A percentile compares a stretch with the other conserved stretches of the same genome.
phyloP scores from a whole-genome alignment of 1,140 invertebrate species.

The Megalopta genalis region DNA sequence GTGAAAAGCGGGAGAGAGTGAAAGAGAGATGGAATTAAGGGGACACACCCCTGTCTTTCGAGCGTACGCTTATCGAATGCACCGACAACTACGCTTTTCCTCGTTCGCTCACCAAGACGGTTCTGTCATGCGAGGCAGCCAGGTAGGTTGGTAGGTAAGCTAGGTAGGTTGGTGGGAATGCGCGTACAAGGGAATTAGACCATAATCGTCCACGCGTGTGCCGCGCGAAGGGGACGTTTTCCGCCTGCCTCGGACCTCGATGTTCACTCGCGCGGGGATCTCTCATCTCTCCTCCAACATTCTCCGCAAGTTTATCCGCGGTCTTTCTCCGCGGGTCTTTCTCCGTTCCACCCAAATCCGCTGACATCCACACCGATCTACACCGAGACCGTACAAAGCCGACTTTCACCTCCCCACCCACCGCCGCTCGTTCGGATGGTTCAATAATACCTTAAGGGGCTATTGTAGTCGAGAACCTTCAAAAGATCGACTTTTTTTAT shows the following conservation, averaged over 20 bases:
- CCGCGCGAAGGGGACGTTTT: conserved; percentile 68
- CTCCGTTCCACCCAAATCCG: neutral
- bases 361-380: no score
- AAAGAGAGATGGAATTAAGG: conserved; percentile 53
- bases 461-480: no score
- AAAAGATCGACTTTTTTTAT: no score
- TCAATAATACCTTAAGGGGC: no score
- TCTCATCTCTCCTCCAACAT: neutral
- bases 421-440: no score
- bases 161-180: conserved; percentile 73
- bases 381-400: no score
- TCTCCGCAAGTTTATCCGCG: neutral
- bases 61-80: conserved; percentile 75
- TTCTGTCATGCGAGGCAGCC: conserved; percentile 62
- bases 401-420: no score
- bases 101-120: conserved; percentile 61
- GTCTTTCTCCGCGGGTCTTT: neutral
- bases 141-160: conserved; percentile 77
- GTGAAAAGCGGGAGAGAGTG: conserved; percentile 24
- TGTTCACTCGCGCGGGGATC: conserved; percentile 61
- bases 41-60: conserved; percentile 75
- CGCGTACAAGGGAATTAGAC: conserved; percentile 77
- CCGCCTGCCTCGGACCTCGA: conserved; percentile 64
- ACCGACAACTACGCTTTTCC: conserved; percentile 65
- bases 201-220: conserved; percentile 77